Evolutionary conservation across 2,797 vertebrate genomes (phyloP).

Genomic region (Ceryle rudis): DNA sequence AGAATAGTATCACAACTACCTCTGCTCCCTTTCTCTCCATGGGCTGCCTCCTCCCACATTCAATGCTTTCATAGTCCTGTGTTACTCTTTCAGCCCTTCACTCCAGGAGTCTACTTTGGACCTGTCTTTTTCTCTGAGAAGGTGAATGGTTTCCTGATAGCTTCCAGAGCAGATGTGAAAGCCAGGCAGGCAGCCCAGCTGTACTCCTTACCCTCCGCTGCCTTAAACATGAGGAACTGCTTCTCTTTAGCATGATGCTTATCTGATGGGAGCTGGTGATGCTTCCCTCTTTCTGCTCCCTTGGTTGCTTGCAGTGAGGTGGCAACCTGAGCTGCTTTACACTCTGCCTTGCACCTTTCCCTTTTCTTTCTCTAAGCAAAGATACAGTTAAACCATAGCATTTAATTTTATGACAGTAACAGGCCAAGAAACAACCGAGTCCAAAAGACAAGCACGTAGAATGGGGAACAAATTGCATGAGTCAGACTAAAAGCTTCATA

Average conservation of each 20-base stretch:
- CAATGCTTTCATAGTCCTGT: neutral
- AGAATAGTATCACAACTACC: neutral
- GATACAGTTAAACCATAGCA: constrained; percentile 18
- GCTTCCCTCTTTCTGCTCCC: neutral
- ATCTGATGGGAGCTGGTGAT: neutral
- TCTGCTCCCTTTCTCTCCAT: neutral
- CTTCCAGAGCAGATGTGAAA: neutral
- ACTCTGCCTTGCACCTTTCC: neutral
- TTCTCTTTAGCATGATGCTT: rapidly evolving
- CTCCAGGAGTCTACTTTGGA: neutral
- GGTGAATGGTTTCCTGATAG: neutral
- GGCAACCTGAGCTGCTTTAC: neutral
- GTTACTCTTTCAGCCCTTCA: neutral
- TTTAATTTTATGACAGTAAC: constrained; percentile 23
- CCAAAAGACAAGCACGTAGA: constrained; percentile 9
- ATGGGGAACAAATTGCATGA: constrained; percentile 57
- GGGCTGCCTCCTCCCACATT: neutral
- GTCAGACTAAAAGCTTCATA: constrained; percentile 74
- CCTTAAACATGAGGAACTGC: neutral
- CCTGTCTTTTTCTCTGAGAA: neutral
- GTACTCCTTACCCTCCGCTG: neutral
- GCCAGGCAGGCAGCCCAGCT: neutral
- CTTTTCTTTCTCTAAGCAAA: neutral
- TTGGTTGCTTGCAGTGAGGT: neutral
- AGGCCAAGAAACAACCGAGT: constrained; percentile 46